These are phyloP conservation scores for Pangasianodon hypophthalmus DNA, from an alignment of 2,113 vertebrate species.

Conservation along the genomic window DNA sequence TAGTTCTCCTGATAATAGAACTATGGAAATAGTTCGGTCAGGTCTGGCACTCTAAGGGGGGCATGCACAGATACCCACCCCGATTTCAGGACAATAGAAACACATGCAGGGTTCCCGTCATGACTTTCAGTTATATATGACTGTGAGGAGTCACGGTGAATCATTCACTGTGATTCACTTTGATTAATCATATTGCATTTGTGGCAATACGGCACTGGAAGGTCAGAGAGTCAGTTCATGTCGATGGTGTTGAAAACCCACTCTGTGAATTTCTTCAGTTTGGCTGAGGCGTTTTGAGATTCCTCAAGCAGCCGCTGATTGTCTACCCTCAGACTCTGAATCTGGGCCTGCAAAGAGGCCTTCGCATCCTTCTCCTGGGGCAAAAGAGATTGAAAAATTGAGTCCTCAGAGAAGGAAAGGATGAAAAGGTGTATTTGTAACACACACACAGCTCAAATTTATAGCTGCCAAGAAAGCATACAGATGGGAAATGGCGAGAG, in stretches of 20 bases:
- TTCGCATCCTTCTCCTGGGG: constrained; percentile 94
- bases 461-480: not conserved
- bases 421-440: constrained; percentile 14
- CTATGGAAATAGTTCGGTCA: not conserved
- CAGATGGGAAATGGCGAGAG: not conserved
- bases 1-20: constrained; percentile 10
- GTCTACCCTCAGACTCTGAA: constrained; percentile 93
- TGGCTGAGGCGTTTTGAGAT: constrained; percentile 92
- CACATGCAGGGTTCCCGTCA: constrained; percentile 19
- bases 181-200: not conserved
- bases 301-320: constrained; percentile 96
- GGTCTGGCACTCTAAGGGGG: not conserved
- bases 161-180: not conserved
- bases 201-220: not conserved
- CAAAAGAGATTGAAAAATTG: not conserved
- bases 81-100: not conserved
- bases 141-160: not conserved
- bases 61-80: not conserved
- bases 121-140: not conserved
- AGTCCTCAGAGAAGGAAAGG: constrained; percentile 12
- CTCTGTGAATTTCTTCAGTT: constrained; percentile 98
- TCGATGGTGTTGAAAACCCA: constrained; percentile 99
- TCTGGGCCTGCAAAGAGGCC: constrained; percentile 84
- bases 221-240: constrained; percentile 83
- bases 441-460: not conserved